phyloP scores from a whole-genome alignment of 2,888 invertebrate genomes.

The Steinernema scapterisci region DNA sequence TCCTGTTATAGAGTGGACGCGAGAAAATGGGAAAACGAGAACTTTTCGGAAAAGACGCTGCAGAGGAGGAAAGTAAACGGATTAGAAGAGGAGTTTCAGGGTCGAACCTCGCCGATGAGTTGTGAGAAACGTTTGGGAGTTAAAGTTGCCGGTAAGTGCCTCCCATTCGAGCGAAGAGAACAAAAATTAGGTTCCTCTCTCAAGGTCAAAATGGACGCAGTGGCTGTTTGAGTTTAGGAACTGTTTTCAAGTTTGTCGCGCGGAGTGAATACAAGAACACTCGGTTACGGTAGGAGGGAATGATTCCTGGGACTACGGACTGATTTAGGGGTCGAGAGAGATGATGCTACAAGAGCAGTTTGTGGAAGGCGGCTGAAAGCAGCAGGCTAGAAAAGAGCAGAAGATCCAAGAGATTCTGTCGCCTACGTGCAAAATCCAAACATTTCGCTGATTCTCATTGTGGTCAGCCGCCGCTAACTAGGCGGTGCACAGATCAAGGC shows the following conservation, averaged over 20 bases:
- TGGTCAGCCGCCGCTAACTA: constrained; percentile 2
- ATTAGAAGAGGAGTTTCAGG: not conserved
- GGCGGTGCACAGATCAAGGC: not conserved
- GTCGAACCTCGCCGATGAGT: not conserved
- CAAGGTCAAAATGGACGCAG: constrained; percentile 7
- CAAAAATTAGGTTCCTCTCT: not conserved
- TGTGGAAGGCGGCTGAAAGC: too few relatives aligned
- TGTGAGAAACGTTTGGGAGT: not conserved
- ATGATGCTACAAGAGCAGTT: too few relatives aligned
- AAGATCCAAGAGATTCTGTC: not conserved
- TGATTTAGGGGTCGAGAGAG: too few relatives aligned
- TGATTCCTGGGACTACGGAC: too few relatives aligned
- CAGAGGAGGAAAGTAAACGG: constrained; percentile 8
- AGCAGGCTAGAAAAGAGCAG: too few relatives aligned
- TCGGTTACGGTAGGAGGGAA: too few relatives aligned
- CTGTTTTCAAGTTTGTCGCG: not conserved
- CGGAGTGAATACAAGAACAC: too few relatives aligned
- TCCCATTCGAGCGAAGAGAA: not conserved
- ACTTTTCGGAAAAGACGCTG: not conserved
- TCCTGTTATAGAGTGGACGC: too few relatives aligned
- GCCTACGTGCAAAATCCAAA: not conserved
- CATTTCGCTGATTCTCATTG: not conserved
- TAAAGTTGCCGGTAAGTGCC: constrained; percentile 11
- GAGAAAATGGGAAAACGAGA: not conserved
- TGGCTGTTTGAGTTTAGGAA: not conserved